Base-by-base conservation (phyloP, 2,113 vertebrate genomes). In the Cryptomyrus ogoouensis region DNA sequence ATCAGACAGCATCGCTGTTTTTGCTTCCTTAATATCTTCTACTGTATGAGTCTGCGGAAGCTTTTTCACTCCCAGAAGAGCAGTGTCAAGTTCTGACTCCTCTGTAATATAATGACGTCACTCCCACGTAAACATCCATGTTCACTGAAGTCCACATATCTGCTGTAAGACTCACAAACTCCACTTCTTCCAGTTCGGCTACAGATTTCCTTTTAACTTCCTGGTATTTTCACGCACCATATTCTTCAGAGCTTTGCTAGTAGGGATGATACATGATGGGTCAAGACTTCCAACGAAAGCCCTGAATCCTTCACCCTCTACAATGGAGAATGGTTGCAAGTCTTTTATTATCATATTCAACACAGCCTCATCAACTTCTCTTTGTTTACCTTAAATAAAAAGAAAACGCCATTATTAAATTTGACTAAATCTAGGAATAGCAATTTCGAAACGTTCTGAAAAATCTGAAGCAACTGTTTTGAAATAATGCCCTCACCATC, bases 91-190 rank as follows among this genome's bases (percentile, higher is more conserved):
- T 83, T 89, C 85, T 13, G 62, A 21, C 2, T 49, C 5, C 24
- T 89, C 88, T 47, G 66, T 58, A 19, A 89, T 62, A 53, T 88
- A 90, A 31, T 92, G 91, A 49, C 89, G 90, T 92, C 44, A 92
- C 66, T 7, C 66, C 84, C 7, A 92, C 5, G 44, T 88, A 91
- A 3, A 87, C 53, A 47, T 89, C 80, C 66, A 35, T 90, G 66
- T 87, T 83, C 1, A 66, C n/a, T 5, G 91, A 90, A 3, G 66
- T 89, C 91, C 91, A 90, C 62, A 89, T 88, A 49, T 91, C 91
- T 50, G 88, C 58, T 12, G 90, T 66, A 9, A 91, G 70, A 50
- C 90, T 90, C 19, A 91, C 58, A 31, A 44, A 83, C 83, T 58
- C 49, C 8, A 80, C 53, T 21, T 70, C 50, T 58, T 83, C 56